phyloP scores from a whole-genome alignment of 2,888 invertebrate species.

The Zaprionus bogoriensis region DNA sequence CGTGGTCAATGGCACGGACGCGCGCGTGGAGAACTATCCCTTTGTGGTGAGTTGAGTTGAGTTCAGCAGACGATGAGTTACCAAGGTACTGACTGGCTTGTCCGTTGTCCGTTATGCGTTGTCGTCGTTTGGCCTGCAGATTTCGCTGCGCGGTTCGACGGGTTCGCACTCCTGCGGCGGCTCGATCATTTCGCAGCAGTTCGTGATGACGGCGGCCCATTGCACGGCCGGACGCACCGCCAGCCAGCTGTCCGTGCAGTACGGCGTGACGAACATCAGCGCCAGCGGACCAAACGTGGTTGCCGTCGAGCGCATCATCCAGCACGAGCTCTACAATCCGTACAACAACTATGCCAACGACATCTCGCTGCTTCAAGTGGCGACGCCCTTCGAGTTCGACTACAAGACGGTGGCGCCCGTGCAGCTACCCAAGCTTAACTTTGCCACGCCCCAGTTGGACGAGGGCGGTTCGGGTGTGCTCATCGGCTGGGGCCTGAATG shows the following conservation, averaged over 20 bases:
- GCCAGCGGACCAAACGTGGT: slow-evolving; percentile 64
- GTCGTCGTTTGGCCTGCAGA: no score
- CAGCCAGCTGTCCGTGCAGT: slow-evolving; percentile 62
- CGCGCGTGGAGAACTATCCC: slow-evolving; percentile 70
- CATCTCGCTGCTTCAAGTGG: slow-evolving; percentile 81
- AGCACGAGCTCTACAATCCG: slow-evolving; percentile 77
- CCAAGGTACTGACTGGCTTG: no score
- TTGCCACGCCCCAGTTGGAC: slow-evolving; percentile 61
- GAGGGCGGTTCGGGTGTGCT: slow-evolving; percentile 63
- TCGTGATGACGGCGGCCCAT: slow-evolving; percentile 78
- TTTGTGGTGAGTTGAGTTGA: slow-evolving; percentile 62
- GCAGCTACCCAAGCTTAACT: slow-evolving; percentile 62
- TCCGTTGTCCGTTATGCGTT: no score
- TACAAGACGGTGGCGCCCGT: slow-evolving; percentile 68
- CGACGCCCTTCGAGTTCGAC: slow-evolving; percentile 65
- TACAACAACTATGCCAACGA: slow-evolving; percentile 79
- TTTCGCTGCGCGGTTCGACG: slow-evolving; percentile 63
- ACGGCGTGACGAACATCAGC: slow-evolving; percentile 60
- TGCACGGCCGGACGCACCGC: slow-evolving; percentile 54
- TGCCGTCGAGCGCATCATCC: slow-evolving; percentile 68
- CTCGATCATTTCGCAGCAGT: slow-evolving; percentile 65
- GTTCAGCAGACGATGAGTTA: no score
- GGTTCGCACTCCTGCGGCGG: slow-evolving; percentile 76
- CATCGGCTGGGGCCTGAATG: slow-evolving; percentile 80
- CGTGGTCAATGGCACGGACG: slow-evolving; percentile 79